Evolutionary conservation across 2,888 invertebrate genomes (phyloP).

Genomic region (Leptopterna dolabrata): DNA sequence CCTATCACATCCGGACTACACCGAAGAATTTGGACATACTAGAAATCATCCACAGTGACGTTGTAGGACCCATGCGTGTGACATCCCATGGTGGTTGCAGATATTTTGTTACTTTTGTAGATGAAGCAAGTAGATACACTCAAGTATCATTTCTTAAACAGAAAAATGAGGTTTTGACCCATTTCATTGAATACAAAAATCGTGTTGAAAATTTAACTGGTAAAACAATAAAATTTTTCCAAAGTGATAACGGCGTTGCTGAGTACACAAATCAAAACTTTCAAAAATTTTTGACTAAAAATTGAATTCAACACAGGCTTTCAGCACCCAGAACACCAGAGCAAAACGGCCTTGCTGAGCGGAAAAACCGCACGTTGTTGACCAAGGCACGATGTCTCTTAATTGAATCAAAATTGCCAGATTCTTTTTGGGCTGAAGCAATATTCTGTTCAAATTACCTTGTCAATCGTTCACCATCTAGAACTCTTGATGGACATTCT

Average conservation of each 20-base stretch:
- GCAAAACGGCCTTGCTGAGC: slow-evolving; percentile 36
- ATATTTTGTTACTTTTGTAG: slow-evolving; percentile 62
- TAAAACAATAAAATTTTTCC: slow-evolving; percentile 39
- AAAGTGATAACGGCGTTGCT: slow-evolving; percentile 13
- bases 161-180: slow-evolving; percentile 61
- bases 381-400: background rate
- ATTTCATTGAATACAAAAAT: slow-evolving; percentile 58
- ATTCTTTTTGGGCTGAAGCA: slow-evolving; percentile 60
- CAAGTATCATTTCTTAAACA: slow-evolving; percentile 61
- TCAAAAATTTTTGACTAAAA: slow-evolving; percentile 59
- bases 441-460: background rate
- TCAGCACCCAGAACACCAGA: slow-evolving; percentile 62
- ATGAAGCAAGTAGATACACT: no score
- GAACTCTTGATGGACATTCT: background rate
- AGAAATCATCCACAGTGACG: no score
- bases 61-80: no score
- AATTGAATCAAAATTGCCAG: background rate
- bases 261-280: slow-evolving; percentile 59
- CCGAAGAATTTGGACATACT: no score
- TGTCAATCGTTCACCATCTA: slow-evolving; percentile 10
- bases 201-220: slow-evolving; percentile 62
- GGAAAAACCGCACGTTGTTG: background rate
- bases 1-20: no score
- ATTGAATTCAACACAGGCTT: slow-evolving; percentile 62
- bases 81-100: slow-evolving; percentile 58